phyloP scores from a whole-genome alignment of 2,113 vertebrate species.

The Pseudorhombus dupliciocellatus region DNA sequence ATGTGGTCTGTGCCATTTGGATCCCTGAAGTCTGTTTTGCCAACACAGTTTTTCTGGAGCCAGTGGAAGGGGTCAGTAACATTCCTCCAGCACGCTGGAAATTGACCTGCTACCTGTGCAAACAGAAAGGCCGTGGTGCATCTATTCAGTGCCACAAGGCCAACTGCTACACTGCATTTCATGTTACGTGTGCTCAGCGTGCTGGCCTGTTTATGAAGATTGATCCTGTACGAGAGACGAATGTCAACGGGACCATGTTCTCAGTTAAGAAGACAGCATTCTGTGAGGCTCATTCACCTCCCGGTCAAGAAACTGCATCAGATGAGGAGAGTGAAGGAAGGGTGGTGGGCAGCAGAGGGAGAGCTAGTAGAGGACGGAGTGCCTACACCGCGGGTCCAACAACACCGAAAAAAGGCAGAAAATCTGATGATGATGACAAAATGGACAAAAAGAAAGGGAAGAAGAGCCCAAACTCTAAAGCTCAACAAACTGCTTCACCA shows the following conservation, averaged over 20 bases:
- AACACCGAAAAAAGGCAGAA: constrained; percentile 74
- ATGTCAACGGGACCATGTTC: constrained; percentile 91
- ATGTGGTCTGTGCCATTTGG: constrained; percentile 98
- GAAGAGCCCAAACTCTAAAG: constrained; percentile 78
- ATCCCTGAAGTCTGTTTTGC: constrained; percentile 98
- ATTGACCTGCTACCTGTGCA: constrained; percentile 95
- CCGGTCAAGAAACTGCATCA: constrained; percentile 73
- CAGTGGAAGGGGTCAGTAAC: constrained; percentile 93
- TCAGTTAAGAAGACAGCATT: constrained; percentile 97
- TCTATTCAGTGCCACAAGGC: constrained; percentile 97
- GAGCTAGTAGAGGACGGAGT: constrained; percentile 77
- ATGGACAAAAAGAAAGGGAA: constrained; percentile 89
- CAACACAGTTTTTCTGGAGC: constrained; percentile 98
- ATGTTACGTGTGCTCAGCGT: constrained; percentile 95
- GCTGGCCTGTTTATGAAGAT: constrained; percentile 99
- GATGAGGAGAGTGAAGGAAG: constrained; percentile 78
- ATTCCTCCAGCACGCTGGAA: constrained; percentile 97
- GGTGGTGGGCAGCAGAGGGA: constrained; percentile 77
- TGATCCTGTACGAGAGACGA: constrained; percentile 94
- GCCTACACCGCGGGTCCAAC: constrained; percentile 77
- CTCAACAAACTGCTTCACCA: constrained; percentile 71
- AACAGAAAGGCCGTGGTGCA: constrained; percentile 93
- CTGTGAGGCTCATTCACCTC: constrained; percentile 91
- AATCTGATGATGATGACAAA: constrained; percentile 80
- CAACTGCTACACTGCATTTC: constrained; percentile 98